Conservation (phyloP, 1,140 invertebrate genomes). For the Zaprionus inermis region DNA sequence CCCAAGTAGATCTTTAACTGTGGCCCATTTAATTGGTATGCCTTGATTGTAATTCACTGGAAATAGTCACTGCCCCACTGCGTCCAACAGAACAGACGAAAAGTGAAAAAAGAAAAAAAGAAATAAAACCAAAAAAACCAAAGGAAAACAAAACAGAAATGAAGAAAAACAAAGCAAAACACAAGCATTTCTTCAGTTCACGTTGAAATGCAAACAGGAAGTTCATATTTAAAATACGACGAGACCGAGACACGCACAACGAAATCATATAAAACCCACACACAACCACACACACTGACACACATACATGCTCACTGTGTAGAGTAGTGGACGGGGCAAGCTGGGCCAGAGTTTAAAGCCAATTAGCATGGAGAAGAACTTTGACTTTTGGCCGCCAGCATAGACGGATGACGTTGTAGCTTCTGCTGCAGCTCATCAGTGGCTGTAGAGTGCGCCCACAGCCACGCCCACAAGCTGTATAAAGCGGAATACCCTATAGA, state of each 20-base stretch:
- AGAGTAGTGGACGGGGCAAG: neutral
- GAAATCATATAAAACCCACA: constrained; percentile 5
- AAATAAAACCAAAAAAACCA: constrained; percentile 17
- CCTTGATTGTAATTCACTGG: constrained; percentile 69
- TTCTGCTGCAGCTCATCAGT: constrained; percentile 23
- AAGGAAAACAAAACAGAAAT: constrained; percentile 34
- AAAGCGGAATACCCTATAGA: neutral
- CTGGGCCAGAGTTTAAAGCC: constrained; percentile 42
- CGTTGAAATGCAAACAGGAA: constrained; percentile 67
- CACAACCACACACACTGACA: neutral
- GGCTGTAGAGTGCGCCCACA: constrained; percentile 18
- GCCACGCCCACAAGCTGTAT: constrained; percentile 8
- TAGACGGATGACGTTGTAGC: constrained; percentile 36
- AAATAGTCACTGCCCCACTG: constrained; percentile 37
- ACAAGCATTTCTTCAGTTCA: constrained; percentile 38
- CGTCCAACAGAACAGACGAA: constrained; percentile 5
- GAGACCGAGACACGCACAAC: constrained; percentile 51
- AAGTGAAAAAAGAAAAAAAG: constrained; percentile 10
- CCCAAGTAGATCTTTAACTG: constrained; percentile 41
- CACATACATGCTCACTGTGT: neutral
- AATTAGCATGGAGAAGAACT: constrained; percentile 75
- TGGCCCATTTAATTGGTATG: constrained; percentile 60
- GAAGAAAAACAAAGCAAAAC: constrained; percentile 8
- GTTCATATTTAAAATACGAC: constrained; percentile 73
- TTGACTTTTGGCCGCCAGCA: constrained; percentile 57